Conservation (phyloP, 2,888 invertebrate genomes). For the Euclidia mi region DNA sequence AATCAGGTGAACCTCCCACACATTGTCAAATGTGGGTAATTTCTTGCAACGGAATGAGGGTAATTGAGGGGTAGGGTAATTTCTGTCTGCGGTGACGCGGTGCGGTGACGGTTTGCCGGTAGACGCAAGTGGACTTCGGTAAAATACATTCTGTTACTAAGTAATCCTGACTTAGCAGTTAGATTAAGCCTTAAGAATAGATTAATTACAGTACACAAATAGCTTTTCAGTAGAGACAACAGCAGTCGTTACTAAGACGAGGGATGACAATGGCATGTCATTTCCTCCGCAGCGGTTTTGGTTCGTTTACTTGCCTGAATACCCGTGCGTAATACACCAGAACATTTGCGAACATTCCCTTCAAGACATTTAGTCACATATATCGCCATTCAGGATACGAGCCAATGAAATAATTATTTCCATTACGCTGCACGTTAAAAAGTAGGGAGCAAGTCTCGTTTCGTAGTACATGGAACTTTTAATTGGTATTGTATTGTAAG, state of each 20-base stretch:
- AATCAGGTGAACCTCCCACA: conserved; percentile 37
- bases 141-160: too few species aligned
- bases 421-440: neutral
- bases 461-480: conserved; percentile 1
- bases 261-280: too few species aligned
- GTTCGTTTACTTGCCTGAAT: too few species aligned
- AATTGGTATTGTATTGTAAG: conserved; percentile 5
- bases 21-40: conserved; percentile 21
- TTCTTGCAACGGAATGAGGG: conserved; percentile 11
- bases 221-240: too few species aligned
- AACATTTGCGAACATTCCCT: neutral
- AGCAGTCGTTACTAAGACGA: too few species aligned
- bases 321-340: neutral
- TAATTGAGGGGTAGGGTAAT: conserved; percentile 6
- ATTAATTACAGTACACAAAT: too few species aligned
- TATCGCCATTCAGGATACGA: neutral
- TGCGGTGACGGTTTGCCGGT: neutral
- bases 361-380: neutral
- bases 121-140: neutral
- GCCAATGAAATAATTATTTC: conserved; percentile 2
- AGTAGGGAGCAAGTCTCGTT: neutral
- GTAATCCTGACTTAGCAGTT: too few species aligned
- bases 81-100: neutral
- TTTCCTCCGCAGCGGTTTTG: too few species aligned
- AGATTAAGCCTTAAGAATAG: too few species aligned